phyloP scores from a whole-genome alignment of 2,113 vertebrate species.

The Neotoma lepida region DNA sequence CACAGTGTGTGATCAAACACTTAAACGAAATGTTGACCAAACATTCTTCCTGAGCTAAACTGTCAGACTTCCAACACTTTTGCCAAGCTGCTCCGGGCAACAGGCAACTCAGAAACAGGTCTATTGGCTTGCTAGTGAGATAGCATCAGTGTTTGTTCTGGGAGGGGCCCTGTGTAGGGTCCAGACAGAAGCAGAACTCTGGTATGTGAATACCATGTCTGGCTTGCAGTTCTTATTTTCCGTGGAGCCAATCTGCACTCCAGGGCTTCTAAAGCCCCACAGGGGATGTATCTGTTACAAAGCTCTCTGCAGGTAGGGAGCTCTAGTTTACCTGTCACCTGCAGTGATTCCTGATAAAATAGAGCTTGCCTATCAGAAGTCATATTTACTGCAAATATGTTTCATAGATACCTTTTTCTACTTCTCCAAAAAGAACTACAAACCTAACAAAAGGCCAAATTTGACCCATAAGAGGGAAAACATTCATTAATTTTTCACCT shows the following conservation, averaged over 20 bases:
- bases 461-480: neutral
- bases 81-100: neutral
- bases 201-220: neutral
- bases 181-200: neutral
- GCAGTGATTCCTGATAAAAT: neutral
- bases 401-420: neutral
- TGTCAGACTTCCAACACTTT: neutral
- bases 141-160: neutral
- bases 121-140: neutral
- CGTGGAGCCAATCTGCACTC: neutral
- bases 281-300: neutral
- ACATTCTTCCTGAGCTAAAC: neutral
- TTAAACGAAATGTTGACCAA: neutral
- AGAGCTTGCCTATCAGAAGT: neutral
- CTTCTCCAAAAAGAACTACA: neutral
- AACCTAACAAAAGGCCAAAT: conserved; percentile 13
- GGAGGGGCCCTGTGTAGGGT: neutral
- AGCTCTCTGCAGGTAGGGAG: neutral
- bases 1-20: neutral
- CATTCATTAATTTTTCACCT: neutral
- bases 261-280: neutral
- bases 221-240: neutral
- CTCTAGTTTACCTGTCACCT: neutral
- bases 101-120: neutral
- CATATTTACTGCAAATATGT: neutral